phyloP scores from a whole-genome alignment of 2,888 invertebrate species.

The Melieria crassipennis region DNA sequence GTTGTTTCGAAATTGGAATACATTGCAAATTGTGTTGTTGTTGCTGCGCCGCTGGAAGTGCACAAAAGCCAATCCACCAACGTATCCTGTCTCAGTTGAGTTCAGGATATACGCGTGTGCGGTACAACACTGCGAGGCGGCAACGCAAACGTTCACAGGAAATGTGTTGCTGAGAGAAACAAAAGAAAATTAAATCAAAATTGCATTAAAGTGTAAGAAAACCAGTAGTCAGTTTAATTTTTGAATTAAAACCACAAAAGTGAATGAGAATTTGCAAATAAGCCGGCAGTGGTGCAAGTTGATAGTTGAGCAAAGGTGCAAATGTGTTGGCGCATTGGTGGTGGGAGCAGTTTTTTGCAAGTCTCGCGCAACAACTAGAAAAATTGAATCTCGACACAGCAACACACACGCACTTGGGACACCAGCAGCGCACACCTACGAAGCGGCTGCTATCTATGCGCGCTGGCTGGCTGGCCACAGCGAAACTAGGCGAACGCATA shows the following conservation, averaged over 20 bases:
- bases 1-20: constrained; percentile 23
- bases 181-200: constrained; percentile 4
- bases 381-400: no score
- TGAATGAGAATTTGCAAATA: no score
- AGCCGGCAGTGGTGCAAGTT: no score
- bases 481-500: no score
- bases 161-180: constrained; percentile 9
- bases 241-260: neutral
- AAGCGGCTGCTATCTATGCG: no score
- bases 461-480: no score
- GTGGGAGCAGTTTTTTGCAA: neutral
- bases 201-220: constrained; percentile 9
- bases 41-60: constrained; percentile 32
- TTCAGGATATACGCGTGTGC: constrained; percentile 62
- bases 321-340: neutral
- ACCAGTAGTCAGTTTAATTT: neutral
- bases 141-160: neutral
- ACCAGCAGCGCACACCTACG: no score
- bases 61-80: constrained; percentile 41
- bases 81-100: constrained; percentile 59
- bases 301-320: neutral
- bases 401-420: no score
- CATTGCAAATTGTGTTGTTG: constrained; percentile 37
- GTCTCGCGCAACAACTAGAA: neutral
- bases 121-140: constrained; percentile 37